phyloP scores from a whole-genome alignment of 37 sponge, comb jelly and placozoan genomes.

The Amphimedon queenslandica region DNA sequence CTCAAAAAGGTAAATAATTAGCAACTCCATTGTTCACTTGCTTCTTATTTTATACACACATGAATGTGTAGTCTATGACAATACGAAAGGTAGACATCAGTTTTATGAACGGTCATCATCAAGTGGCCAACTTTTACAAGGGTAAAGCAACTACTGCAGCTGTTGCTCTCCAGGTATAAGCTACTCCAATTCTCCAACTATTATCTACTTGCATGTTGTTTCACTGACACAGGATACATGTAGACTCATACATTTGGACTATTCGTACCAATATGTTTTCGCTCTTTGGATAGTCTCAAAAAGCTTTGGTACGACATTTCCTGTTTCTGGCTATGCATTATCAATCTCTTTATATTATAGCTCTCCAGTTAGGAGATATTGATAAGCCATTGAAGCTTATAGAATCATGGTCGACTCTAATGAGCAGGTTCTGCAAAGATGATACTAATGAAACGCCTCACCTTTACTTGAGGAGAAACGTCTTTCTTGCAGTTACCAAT shows the following conservation, averaged over 20 bases:
- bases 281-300: constrained; percentile 58
- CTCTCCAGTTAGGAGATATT: constrained; percentile 61
- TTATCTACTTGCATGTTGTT: neutral
- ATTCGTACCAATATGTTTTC: constrained; percentile 23
- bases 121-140: constrained; percentile 38
- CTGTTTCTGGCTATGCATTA: too few species aligned
- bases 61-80: constrained; percentile 14
- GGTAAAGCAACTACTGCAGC: constrained; percentile 35
- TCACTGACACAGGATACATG: constrained; percentile 22
- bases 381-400: constrained; percentile 63
- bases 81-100: constrained; percentile 23
- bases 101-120: constrained; percentile 39
- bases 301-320: constrained; percentile 57
- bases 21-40: too few species aligned
- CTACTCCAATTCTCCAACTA: neutral
- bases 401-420: constrained; percentile 32
- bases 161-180: constrained; percentile 29
- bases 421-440: constrained; percentile 7
- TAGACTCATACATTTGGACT: constrained; percentile 8
- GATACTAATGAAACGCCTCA: constrained; percentile 20
- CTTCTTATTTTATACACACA: too few species aligned
- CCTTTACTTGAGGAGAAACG: constrained; percentile 51
- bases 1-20: too few species aligned
- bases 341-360: too few species aligned
- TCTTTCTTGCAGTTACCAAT: constrained; percentile 28